phyloP scores from a whole-genome alignment of 1,140 invertebrate genomes.

The Cyclargus thomasi region DNA sequence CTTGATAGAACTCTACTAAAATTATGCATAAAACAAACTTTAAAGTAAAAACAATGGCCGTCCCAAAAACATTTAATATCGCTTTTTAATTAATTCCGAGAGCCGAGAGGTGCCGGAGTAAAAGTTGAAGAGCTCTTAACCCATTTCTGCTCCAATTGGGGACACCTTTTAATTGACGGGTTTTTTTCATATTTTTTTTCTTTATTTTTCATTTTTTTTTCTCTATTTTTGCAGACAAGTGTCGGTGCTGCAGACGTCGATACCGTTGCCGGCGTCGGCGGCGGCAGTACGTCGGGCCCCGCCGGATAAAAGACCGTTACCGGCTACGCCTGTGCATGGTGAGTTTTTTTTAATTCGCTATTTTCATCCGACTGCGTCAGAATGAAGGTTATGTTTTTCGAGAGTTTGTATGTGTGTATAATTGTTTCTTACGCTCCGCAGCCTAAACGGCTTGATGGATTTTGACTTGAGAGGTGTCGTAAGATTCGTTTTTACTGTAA shows the following conservation, averaged over 20 bases:
- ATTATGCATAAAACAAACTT: background rate
- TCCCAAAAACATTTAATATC: slow-evolving; percentile 13
- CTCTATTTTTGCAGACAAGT: slow-evolving; percentile 52
- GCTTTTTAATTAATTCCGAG: slow-evolving; percentile 9
- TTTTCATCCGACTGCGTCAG: too few relatives aligned
- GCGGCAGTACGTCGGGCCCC: slow-evolving; percentile 83
- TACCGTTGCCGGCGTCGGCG: slow-evolving; percentile 83
- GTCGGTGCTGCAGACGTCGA: slow-evolving; percentile 78
- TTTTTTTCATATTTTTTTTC: slow-evolving; percentile 9
- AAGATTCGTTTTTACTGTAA: too few relatives aligned
- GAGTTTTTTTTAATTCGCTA: slow-evolving; percentile 3
- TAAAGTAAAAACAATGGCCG: background rate
- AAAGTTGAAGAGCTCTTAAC: slow-evolving; percentile 10
- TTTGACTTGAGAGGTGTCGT: too few relatives aligned
- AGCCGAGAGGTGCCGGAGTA: background rate
- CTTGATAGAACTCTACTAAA: too few relatives aligned
- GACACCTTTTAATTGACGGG: slow-evolving; percentile 16
- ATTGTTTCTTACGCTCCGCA: too few relatives aligned
- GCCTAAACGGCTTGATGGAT: too few relatives aligned
- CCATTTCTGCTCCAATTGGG: slow-evolving; percentile 13
- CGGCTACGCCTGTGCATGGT: slow-evolving; percentile 78
- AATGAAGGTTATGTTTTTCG: too few relatives aligned
- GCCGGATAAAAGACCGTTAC: slow-evolving; percentile 83
- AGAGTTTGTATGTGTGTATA: too few relatives aligned
- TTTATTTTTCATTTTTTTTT: slow-evolving; percentile 1